phyloP scores from a whole-genome alignment of 1,140 invertebrate species.

The Drosophila pallidifrons region DNA sequence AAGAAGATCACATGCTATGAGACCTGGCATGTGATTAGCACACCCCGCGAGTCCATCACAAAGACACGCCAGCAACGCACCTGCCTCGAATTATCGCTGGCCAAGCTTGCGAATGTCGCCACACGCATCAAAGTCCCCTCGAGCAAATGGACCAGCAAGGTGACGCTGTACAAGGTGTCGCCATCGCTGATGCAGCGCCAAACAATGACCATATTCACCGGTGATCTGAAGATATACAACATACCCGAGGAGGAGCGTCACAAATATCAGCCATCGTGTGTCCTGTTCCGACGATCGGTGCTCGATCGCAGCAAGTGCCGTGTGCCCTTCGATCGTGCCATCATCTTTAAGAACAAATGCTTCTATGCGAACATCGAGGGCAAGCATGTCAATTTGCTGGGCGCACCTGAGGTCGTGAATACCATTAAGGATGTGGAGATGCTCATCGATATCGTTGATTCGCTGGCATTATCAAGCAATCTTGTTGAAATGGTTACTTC shows the following conservation, averaged over 20 bases:
- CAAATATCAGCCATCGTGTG: conserved; percentile 81
- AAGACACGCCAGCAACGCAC: conserved; percentile 64
- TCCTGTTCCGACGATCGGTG: conserved; percentile 73
- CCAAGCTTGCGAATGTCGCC: conserved; percentile 75
- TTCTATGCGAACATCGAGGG: conserved; percentile 83
- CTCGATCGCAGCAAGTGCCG: conserved; percentile 60
- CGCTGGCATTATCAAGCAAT: conserved; percentile 55
- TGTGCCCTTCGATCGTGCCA: conserved; percentile 81
- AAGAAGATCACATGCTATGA: conserved; percentile 84
- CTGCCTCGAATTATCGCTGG: conserved; percentile 72
- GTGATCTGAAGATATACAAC: conserved; percentile 74
- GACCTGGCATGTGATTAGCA: conserved; percentile 83
- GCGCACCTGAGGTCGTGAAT: conserved; percentile 66
- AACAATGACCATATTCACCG: conserved; percentile 70
- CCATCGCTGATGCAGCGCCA: conserved; percentile 57
- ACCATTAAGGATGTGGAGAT: conserved; percentile 75
- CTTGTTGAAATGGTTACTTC: conserved; percentile 74
- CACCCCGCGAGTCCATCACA: conserved; percentile 37
- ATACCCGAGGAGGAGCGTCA: conserved; percentile 77
- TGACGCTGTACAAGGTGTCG: conserved; percentile 78
- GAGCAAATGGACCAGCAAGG: conserved; percentile 74
- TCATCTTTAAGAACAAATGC: conserved; percentile 84
- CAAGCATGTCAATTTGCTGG: conserved; percentile 80
- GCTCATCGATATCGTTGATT: conserved; percentile 78
- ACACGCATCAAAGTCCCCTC: conserved; percentile 65